Base-by-base conservation (phyloP, 2,797 vertebrate genomes). In the Hippoglossus hippoglossus region DNA sequence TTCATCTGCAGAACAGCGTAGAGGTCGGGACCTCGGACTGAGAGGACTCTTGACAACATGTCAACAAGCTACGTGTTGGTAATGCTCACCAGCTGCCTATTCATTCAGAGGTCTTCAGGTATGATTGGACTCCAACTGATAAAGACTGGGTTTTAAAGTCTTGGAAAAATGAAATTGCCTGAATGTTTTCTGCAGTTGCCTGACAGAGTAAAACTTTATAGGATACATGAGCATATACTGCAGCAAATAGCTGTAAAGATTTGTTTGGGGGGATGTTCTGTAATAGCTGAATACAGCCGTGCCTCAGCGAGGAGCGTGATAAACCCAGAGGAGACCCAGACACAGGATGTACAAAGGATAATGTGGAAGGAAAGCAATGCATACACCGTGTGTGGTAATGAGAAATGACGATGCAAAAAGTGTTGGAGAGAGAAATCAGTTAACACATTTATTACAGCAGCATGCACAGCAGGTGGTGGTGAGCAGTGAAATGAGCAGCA, bases 401-500 rank as follows among this genome's bases (percentile, higher is more conserved):
- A 74, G 59, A 44, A 61, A 26, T 44, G 4, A 16, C 12, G 4
- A 44, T 62, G 25, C 1, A 31, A 31, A 8, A 10, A 63, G 49
- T 28, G 26, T 12, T 59, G 53, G 53, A 52, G 21, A 16, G 34
- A 41, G 73, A 62, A 59, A 79, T 76, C 60, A 81, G 74, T 77
- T 64, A 77, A 25, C 55, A 41, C 22, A 66, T 39, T 28, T 54
- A 69, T 61, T 65, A 69, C 46, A 60, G 52, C 10, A 28, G 41
- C 61, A 34, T 56, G 21, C 64, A 65, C 60, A 49, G 67, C 76
- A 76, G 71, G 55, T 67, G 68, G 59, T 49, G 57, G 65, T 65
- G 63, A 77, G 71, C 61, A 31, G 31, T 31, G 36, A 75, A 73
- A 83, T 75, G 54, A 80, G 59, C 65, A 26, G 22, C 28, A 60